These are phyloP conservation scores for Morpho helenor DNA, from an alignment of 2,888 invertebrate species.

Conservation along the genomic window DNA sequence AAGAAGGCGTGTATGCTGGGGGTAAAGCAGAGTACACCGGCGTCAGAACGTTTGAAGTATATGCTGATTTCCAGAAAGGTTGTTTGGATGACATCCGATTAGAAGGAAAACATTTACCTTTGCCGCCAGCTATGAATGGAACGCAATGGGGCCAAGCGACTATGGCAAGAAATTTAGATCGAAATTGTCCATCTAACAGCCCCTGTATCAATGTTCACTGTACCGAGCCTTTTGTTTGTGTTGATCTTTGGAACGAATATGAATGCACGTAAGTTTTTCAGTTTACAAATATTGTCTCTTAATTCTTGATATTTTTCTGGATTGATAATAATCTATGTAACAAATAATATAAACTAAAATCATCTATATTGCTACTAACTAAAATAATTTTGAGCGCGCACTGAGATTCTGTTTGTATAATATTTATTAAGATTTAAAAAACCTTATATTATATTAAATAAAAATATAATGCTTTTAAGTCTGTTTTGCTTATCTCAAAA, in stretches of 20 bases:
- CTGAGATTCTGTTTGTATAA: conserved; percentile 29
- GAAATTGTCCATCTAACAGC: conserved; percentile 96
- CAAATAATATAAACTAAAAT: not conserved
- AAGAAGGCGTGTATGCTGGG: conserved; percentile 96
- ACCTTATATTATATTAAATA: conserved; percentile 11
- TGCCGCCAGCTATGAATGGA: conserved; percentile 96
- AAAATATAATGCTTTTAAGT: conserved; percentile 14
- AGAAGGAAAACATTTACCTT: conserved; percentile 95
- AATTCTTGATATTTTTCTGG: not conserved
- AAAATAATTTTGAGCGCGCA: conserved; percentile 32
- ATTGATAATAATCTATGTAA: not conserved
- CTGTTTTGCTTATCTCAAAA: conserved; percentile 18
- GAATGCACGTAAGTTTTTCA: conserved; percentile 95
- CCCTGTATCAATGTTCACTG: conserved; percentile 97
- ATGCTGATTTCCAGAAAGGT: conserved; percentile 96
- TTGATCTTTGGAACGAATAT: conserved; percentile 98
- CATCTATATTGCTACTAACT: not conserved
- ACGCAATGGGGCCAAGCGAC: conserved; percentile 98
- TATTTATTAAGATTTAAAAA: conserved; percentile 1
- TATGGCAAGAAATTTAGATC: conserved; percentile 94
- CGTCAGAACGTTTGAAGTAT: conserved; percentile 95
- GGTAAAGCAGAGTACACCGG: conserved; percentile 97
- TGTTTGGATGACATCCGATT: conserved; percentile 85
- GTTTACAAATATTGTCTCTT: not conserved
- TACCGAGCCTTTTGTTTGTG: conserved; percentile 95